Evolutionary conservation across 2,888 invertebrate genomes (phyloP).

Genomic region (Eupeodes latifasciatus): DNA sequence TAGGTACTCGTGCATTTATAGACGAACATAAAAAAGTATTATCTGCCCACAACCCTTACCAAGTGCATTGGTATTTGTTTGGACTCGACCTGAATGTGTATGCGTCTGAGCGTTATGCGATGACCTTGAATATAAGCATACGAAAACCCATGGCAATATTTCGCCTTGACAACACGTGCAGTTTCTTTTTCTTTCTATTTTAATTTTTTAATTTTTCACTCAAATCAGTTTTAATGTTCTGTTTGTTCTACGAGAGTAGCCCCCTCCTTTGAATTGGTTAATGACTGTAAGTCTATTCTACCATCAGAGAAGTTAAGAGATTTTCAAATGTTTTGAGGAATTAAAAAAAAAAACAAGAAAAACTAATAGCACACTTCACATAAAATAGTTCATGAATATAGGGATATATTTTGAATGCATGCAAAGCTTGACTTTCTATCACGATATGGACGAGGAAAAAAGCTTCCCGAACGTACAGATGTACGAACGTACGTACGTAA

Average conservation of each 20-base stretch:
- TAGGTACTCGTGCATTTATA: background rate
- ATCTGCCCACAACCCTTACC: constrained; percentile 58
- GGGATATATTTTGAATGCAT: too few relatives aligned
- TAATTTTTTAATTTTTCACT: constrained; percentile 1
- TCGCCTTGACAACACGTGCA: constrained; percentile 68
- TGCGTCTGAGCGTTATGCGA: constrained; percentile 54
- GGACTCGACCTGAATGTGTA: constrained; percentile 16
- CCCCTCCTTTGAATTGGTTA: constrained; percentile 1
- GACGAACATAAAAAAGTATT: background rate
- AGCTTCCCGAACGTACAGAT: too few relatives aligned
- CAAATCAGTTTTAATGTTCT: constrained; percentile 33
- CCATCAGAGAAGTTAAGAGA: background rate
- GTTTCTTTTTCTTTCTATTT: constrained; percentile 44
- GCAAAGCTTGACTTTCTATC: too few relatives aligned
- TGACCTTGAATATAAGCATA: constrained; percentile 72
- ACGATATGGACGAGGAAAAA: too few relatives aligned
- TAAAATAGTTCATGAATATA: too few relatives aligned
- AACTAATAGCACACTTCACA: background rate
- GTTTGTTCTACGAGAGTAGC: background rate
- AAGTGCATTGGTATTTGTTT: constrained; percentile 30
- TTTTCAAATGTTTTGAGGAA: background rate
- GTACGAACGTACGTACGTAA: too few relatives aligned
- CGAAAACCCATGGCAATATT: constrained; percentile 60
- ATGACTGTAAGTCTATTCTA: constrained; percentile 1
- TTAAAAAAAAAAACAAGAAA: background rate